Percentiles rank a stretch among this genome's conserved stretches.
phyloP scores from a whole-genome alignment of 2,888 invertebrate genomes.

The Cerastis leucographa region DNA sequence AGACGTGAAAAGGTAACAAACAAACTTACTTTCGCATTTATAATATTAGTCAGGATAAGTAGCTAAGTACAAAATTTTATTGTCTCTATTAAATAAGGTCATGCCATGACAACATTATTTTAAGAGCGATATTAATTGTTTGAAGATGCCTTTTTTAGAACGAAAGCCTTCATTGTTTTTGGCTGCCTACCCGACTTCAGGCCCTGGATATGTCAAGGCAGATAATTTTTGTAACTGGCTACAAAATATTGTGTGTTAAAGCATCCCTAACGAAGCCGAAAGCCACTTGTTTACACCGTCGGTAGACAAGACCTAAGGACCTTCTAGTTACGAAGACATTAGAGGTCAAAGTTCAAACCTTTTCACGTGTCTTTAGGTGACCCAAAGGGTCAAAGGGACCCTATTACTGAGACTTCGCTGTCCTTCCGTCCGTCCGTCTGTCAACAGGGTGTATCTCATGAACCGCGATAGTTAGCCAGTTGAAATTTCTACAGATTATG shows the following conservation, averaged over 20 bases:
- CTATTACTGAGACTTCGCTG: too few relatives aligned
- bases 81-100: background rate
- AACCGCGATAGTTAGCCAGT: too few relatives aligned
- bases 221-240: background rate
- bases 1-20: too few relatives aligned
- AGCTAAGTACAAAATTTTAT: background rate
- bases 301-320: too few relatives aligned
- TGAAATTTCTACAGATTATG: too few relatives aligned
- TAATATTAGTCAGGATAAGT: too few relatives aligned
- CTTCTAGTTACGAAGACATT: background rate
- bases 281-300: too few relatives aligned
- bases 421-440: too few relatives aligned
- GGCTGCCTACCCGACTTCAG: slow-evolving; percentile 9
- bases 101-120: background rate
- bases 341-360: background rate
- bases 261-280: background rate
- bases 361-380: background rate
- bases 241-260: background rate
- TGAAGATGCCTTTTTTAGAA: background rate
- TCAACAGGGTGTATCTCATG: too few relatives aligned
- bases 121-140: slow-evolving; percentile 9
- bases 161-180: slow-evolving; percentile 27
- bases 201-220: background rate
- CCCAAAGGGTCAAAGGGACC: too few relatives aligned
- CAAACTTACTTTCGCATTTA: too few relatives aligned